Evolutionary conservation across 2,113 vertebrate genomes (phyloP).

Genomic region (Poicephalus gulielmi): DNA sequence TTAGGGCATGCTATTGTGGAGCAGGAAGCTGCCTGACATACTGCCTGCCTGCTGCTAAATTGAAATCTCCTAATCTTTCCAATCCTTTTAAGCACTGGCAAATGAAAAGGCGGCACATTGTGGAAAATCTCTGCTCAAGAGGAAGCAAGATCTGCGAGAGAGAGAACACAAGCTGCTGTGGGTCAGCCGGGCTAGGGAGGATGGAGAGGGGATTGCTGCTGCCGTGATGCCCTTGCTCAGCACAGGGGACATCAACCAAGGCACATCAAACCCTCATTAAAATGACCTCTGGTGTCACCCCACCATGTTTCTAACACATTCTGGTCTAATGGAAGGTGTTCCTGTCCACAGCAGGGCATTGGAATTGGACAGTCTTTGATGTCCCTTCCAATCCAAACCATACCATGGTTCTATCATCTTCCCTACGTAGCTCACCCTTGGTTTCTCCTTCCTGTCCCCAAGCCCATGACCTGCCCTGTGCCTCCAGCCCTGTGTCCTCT

Average conservation of each 20-base stretch:
- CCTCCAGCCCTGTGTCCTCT: background rate
- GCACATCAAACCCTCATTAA: rapidly evolving
- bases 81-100: slow-evolving; percentile 49
- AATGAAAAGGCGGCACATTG: slow-evolving; percentile 36
- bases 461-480: rapidly evolving
- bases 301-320: background rate
- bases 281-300: background rate
- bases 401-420: rapidly evolving
- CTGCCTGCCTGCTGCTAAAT: slow-evolving; percentile 41
- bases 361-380: rapidly evolving
- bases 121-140: background rate
- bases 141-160: background rate
- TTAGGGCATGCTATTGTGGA: background rate
- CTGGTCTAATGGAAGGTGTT: background rate
- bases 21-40: slow-evolving; percentile 34
- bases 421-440: rapidly evolving
- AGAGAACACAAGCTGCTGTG: rapidly evolving
- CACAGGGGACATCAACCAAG: rapidly evolving
- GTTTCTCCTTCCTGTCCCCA: background rate
- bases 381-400: background rate
- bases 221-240: rapidly evolving
- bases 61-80: slow-evolving; percentile 48
- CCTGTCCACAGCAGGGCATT: background rate
- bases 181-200: background rate
- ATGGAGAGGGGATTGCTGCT: background rate